Base-by-base conservation (phyloP, 1,140 invertebrate genomes). In the Littorina saxatilis region DNA sequence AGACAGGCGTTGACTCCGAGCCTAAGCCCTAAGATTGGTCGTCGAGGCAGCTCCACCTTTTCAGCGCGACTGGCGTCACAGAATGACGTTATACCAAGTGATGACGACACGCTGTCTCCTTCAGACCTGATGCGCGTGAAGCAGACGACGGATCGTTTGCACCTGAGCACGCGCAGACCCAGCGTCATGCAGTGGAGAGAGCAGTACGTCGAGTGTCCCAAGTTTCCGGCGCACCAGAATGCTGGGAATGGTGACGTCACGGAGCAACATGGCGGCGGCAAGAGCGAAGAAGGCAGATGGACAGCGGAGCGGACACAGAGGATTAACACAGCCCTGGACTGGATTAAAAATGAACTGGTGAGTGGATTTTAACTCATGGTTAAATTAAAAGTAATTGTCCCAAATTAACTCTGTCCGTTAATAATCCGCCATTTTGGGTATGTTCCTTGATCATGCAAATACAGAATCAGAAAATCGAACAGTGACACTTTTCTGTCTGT, bases 311-410 rank as follows among this genome's bases (percentile, higher is more conserved):
- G 84, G 35, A 84, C 82, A n/a, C 35, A 83, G 32, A 61, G 75
- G 29, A 85, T 87, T n/a, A 76, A 85, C 39, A 70, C 70, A 11
- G 82, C 86, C 39, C 63, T 87, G n/a, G 81, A 84, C 17, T 87
- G 86, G 86, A 72, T 87, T 15, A 66, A 81, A 37, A 80, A 79
- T 29, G 82, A 87, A 73, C 72, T 87, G 81, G 86, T 87, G 68
- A 70, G 84, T 82, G n/a, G n/a, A 43, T n/a, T n/a, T n/a, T n/a
- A n/a, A n/a, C n/a, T n/a, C n/a, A n/a, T n/a, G n/a, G n/a, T n/a
- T n/a, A n/a, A n/a, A n/a, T n/a, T n/a, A n/a, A n/a, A n/a, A n/a
- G n/a, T n/a, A n/a, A n/a, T n/a, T n/a, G n/a, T n/a, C n/a, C n/a
- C n/a, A n/a, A n/a, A n/a, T n/a, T n/a, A n/a, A n/a, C n/a, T n/a